Base-by-base conservation (phyloP, 2,797 vertebrate species). In the Bradypodion pumilum region DNA sequence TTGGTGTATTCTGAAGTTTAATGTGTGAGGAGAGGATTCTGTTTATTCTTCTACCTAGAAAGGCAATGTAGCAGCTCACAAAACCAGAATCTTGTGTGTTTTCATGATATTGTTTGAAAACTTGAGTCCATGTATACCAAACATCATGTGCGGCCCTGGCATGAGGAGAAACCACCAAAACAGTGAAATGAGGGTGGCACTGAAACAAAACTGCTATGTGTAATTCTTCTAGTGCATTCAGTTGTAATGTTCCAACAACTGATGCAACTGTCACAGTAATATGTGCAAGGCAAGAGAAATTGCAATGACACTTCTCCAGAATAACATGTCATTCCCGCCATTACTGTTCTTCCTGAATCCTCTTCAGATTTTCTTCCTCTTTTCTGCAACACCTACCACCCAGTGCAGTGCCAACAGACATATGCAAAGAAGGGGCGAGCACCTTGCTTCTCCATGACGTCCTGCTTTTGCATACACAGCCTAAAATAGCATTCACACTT, bases 371-470 rank as follows among this genome's bases (percentile, higher is more conserved):
- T 37, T 66, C 63, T 70, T 19, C 15, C 74, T 60, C 75, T 82
- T 83, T 89, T 69, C 35, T 56, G 89, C 0, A 3, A 79, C 77
- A 2, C n/a, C 76, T 21, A 23, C 75, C 86, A 63, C 29, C 74
- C 60, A 23, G 52, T 74, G 60, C 74, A 7, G 37, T 49, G 81
- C 80, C 86, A 74, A 46, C 63, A 75, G 62, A 60, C 78, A 80
- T 68, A 78, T n/a, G 78, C 49, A 88, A 68, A 82, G 65, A 86
- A 92, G 68, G 72, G 74, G 84, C 78, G 73, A 85, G 81, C 78
- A 89, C 84, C 37, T 86, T 84, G 85, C 74, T 87, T 83, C 87
- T 89, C 88, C 90, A 88, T 87, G 83, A 91, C 0, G 2, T 85
- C 59, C 56, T 83, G 0, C 86, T 78, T 89, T 89, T 87, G 81